Conservation (phyloP, 2,797 vertebrate genomes). For the Hippocampus kuda region DNA sequence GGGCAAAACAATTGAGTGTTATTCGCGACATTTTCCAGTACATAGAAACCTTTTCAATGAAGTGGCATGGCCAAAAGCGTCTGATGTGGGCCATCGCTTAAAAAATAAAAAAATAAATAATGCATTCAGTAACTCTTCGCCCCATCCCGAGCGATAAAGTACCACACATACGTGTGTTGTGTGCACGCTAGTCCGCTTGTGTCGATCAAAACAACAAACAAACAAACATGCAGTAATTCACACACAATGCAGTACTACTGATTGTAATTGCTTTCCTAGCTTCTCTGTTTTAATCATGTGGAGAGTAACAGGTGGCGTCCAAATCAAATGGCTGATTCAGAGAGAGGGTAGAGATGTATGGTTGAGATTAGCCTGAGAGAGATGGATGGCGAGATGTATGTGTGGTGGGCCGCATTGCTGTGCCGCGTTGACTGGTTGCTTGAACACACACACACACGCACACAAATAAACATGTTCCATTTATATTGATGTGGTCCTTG, state of each 20-base stretch:
- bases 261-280: not conserved
- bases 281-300: not conserved
- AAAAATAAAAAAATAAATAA: too few species aligned
- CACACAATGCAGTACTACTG: not conserved
- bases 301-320: not conserved
- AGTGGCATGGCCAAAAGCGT: too few species aligned
- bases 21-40: too few species aligned
- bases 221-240: not conserved
- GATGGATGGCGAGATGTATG: not conserved
- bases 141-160: too few species aligned
- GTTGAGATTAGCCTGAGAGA: not conserved
- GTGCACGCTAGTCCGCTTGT: not conserved
- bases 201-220: not conserved
- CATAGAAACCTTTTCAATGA: too few species aligned
- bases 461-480: constrained; percentile 5
- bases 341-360: not conserved
- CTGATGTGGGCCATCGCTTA: too few species aligned
- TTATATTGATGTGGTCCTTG: not conserved
- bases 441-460: constrained; percentile 3
- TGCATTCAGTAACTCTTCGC: too few species aligned
- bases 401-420: not conserved
- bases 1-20: too few species aligned
- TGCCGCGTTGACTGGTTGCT: not conserved
- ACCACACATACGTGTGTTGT: not conserved
- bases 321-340: not conserved